Percentiles rank a stretch among this genome's conserved stretches.
phyloP scores from a whole-genome alignment of 2,113 vertebrate species.

The Rhabdornis inornatus region DNA sequence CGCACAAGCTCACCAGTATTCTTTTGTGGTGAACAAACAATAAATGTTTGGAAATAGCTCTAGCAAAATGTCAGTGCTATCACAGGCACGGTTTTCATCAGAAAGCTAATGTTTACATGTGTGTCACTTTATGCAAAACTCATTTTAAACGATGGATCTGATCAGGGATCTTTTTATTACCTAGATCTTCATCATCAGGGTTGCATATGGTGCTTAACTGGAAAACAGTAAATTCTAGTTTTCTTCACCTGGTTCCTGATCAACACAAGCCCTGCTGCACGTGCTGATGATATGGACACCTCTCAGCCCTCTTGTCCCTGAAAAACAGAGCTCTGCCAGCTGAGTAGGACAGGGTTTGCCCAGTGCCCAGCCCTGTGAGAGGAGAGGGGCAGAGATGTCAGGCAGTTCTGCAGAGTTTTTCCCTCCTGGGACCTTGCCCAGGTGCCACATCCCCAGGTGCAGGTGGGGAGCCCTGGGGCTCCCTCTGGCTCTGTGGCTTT shows the following conservation, averaged over 20 bases:
- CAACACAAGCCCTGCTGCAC: background rate
- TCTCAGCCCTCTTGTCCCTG: background rate
- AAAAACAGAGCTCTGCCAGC: accelerated
- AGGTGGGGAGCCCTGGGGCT: background rate
- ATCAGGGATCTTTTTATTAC: background rate
- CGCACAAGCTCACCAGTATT: background rate
- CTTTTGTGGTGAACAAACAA: background rate
- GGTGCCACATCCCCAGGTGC: background rate
- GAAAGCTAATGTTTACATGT: background rate
- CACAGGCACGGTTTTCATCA: background rate
- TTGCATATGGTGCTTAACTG: background rate
- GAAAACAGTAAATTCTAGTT: background rate
- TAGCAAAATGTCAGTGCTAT: background rate
- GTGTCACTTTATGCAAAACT: background rate
- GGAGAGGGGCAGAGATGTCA: accelerated
- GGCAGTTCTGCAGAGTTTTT: too few species aligned
- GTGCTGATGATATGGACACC: accelerated
- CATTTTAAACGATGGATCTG: background rate
- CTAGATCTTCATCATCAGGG: background rate
- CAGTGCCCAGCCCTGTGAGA: background rate
- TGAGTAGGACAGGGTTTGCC: background rate
- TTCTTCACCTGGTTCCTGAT: background rate
- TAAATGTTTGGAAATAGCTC: background rate
- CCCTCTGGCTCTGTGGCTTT: background rate
- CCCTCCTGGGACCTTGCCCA: background rate